Base-by-base conservation (phyloP, 2,888 invertebrate genomes). In the Pegoplata infirma region DNA sequence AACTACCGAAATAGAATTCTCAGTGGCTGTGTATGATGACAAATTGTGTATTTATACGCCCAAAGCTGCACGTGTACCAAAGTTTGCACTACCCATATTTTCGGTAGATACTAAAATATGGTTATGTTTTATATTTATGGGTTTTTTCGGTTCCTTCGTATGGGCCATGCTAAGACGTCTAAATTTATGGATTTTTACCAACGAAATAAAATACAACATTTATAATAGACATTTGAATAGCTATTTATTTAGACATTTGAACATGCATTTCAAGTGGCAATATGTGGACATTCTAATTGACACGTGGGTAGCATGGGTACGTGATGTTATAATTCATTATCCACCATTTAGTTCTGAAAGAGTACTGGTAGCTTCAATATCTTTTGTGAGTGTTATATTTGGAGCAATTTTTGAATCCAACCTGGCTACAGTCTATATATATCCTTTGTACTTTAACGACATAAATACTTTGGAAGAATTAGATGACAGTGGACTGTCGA, bases 21-120 rank as follows among this genome's bases (percentile, higher is more conserved):
- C 88, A 0, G 86, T 86, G 16, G 83, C 87, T 8, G 84, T 89
- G 28, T 87, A 86, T 72, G 85, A 86, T n/a, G 90, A 90, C 66
- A 77, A 85, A 77, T 81, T 90, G 36, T 90, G 90, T 76, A 87
- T 89, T 19, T 84, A 88, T 49, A 88, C 90, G 5, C 87, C 87
- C 14, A 89, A 89, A 81, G 87, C 90, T 0, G 82, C 82, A 3
- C 85, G 83, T 5, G 84, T 89, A 51, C 89, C 90, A 0, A 85
- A 86, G 55, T 88, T 88, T 36, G 85, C 88, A 16, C 51, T 89
- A 5, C 88, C 90, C 32, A 84, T 89, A 21, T 87, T 87, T 59
- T 85, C 87, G 0, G 85, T 89, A 12, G 82, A 85, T 25, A 81
- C 81, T 6, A 81, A 84, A 16, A 85, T 90, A 25, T 90, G 89